Conservation (phyloP, 2,888 invertebrate species). For the Tiliacea citrago region DNA sequence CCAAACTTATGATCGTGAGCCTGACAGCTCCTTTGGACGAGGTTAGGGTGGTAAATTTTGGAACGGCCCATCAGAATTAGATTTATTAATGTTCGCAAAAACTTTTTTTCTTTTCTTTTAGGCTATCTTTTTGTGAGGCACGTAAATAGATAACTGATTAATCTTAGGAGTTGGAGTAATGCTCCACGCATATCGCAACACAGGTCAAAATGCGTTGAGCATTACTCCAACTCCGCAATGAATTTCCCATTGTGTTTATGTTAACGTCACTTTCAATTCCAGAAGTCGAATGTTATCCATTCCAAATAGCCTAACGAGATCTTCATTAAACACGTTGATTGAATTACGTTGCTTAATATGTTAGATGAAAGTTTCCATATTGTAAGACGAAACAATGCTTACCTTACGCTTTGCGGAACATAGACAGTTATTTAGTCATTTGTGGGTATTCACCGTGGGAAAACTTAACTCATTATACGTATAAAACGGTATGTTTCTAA, state of each 20-base stretch:
- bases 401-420: conserved; percentile 47
- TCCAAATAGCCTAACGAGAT: conserved; percentile 21
- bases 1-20: conserved; percentile 35
- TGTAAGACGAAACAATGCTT: conserved; percentile 57
- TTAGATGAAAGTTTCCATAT: conserved; percentile 50
- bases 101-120: too few species aligned
- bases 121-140: background rate
- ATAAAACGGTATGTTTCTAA: conserved; percentile 53
- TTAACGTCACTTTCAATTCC: background rate
- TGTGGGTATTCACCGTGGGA: conserved; percentile 63
- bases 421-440: conserved; percentile 60
- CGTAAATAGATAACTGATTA: conserved; percentile 9
- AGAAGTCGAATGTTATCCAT: conserved; percentile 20
- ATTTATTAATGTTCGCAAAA: conserved; percentile 42
- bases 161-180: too few species aligned
- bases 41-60: conserved; percentile 11
- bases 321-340: conserved; percentile 22
- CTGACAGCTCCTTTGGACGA: conserved; percentile 33
- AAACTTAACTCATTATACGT: conserved; percentile 55
- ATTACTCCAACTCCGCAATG: background rate
- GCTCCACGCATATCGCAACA: too few species aligned
- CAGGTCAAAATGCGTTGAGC: too few species aligned
- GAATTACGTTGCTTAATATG: conserved; percentile 35
- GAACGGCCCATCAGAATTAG: conserved; percentile 32
- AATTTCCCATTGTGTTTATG: conserved; percentile 1